A percentile compares a stretch with the other conserved stretches of the same genome.
phyloP scores from a whole-genome alignment of 2,888 invertebrate species.

The Esperia sulphurella region DNA sequence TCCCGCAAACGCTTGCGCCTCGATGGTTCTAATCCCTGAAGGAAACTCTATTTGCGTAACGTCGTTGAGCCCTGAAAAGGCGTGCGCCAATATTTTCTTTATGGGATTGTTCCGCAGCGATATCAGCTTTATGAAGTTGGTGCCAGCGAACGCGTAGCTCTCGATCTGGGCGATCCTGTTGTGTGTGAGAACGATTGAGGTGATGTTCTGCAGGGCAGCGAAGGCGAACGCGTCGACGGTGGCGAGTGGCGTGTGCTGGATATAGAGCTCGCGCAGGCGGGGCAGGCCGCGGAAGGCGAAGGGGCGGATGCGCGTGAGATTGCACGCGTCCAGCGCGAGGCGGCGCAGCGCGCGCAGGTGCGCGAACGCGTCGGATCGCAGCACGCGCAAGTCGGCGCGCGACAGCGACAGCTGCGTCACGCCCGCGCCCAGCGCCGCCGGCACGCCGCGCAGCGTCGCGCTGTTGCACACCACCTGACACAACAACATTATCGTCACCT shows the following conservation, averaged over 20 bases:
- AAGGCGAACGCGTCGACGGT: conserved; percentile 91
- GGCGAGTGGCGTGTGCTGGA: conserved; percentile 91
- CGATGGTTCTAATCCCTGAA: conserved; percentile 85
- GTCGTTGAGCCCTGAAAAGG: conserved; percentile 90
- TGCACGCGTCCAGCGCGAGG: conserved; percentile 92
- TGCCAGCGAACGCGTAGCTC: conserved; percentile 91
- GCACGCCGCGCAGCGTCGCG: conserved; percentile 89
- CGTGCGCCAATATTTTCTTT: conserved; percentile 87
- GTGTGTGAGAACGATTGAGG: conserved; percentile 83
- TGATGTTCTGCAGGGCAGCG: conserved; percentile 89
- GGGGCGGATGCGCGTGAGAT: conserved; percentile 88
- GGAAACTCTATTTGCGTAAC: conserved; percentile 91
- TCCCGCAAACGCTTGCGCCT: conserved; percentile 89
- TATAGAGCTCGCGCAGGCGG: conserved; percentile 87
- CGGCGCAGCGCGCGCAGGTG: conserved; percentile 89
- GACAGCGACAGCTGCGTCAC: conserved; percentile 92
- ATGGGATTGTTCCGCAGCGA: conserved; percentile 92
- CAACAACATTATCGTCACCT: too few species aligned
- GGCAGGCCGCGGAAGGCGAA: conserved; percentile 92
- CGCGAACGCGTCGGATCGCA: conserved; percentile 90
- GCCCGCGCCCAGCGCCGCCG: conserved; percentile 85
- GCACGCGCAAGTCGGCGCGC: conserved; percentile 89
- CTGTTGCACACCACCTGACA: conserved; percentile 93
- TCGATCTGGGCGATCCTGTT: conserved; percentile 85
- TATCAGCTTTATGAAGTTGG: conserved; percentile 89